Base-by-base conservation (phyloP, 2,797 vertebrate species). In the Chaetodon trifasciatus region DNA sequence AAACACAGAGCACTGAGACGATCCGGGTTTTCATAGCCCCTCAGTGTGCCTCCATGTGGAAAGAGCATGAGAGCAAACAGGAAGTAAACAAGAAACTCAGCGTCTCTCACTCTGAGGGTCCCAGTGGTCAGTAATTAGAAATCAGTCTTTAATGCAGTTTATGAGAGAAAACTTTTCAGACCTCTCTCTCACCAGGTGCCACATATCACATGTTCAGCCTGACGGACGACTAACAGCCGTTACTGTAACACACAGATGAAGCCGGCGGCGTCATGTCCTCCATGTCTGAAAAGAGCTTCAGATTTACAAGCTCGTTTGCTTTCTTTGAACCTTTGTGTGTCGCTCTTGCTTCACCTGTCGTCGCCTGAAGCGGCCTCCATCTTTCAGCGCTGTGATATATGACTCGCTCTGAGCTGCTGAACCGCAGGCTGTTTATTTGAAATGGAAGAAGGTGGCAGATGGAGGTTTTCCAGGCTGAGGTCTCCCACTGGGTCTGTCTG, bases 371-470 rank as follows among this genome's bases (percentile, higher is more conserved):
- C 3, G 0, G 10, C 5, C 13, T 52, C 9, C 23, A 63, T 63
- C n/a, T 19, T 72, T 85, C 81, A 47, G 3, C 21, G 28, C 24
- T 74, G 47, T 76, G 5, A 83, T 67, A 13, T 61, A 79, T 47
- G 0, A 52, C 52, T 55, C 2, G 6, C 24, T 23, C 16, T 50
- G 3, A 46, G 44, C 35, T 44, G 23, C 37, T 19, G 58, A 62
- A 13, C 28, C 49, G 4, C 52, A 2, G 39, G 47, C 39, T 19
- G 16, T 28, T 53, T 23, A 16, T 60, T 24, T 62, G 15, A 19
- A 60, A 40, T 21, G 37, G 62, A 39, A 60, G 32, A 24, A 19
- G 74, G 23, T 4, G 57, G 79, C 86, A 90, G 89, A 88, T 86
- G 81, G 81, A 73, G 58, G 47, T 65, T 82, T 19, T 72, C 35